phyloP scores from a whole-genome alignment of 2,888 invertebrate genomes.

The Ypsolopha scabrella region DNA sequence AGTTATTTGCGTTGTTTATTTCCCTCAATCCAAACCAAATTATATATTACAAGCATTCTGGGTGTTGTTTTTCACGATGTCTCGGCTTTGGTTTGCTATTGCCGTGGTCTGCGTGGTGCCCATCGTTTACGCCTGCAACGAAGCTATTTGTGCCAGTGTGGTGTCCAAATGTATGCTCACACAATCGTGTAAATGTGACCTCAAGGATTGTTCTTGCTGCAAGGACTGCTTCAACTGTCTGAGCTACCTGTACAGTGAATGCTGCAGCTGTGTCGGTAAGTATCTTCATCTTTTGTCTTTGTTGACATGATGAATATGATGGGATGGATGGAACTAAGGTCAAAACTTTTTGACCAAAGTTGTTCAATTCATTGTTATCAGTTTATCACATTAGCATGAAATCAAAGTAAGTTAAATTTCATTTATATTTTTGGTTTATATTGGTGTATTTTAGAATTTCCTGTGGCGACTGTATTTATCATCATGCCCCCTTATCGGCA shows the following conservation, averaged over 20 bases:
- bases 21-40: not conserved
- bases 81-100: slow-evolving; percentile 25
- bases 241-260: slow-evolving; percentile 89
- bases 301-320: not conserved
- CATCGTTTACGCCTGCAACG: slow-evolving; percentile 79
- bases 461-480: too few species aligned
- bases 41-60: slow-evolving; percentile 10
- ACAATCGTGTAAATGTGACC: slow-evolving; percentile 95
- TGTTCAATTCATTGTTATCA: too few species aligned
- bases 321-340: too few species aligned
- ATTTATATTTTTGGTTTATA: too few species aligned
- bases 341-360: too few species aligned
- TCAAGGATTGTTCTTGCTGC: slow-evolving; percentile 94
- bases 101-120: slow-evolving; percentile 44
- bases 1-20: slow-evolving; percentile 1
- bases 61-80: slow-evolving; percentile 33
- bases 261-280: slow-evolving; percentile 98
- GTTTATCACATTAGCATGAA: too few species aligned
- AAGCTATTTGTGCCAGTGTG: slow-evolving; percentile 94
- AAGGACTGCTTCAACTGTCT: slow-evolving; percentile 93
- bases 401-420: too few species aligned
- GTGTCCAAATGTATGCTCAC: slow-evolving; percentile 98
- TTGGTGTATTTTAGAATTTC: too few species aligned
- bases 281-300: slow-evolving; percentile 12
- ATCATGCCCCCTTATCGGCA: too few species aligned